These are phyloP conservation scores for Apodemus speciosus DNA, from an alignment of 2,113 vertebrate genomes.

Conservation along the genomic window DNA sequence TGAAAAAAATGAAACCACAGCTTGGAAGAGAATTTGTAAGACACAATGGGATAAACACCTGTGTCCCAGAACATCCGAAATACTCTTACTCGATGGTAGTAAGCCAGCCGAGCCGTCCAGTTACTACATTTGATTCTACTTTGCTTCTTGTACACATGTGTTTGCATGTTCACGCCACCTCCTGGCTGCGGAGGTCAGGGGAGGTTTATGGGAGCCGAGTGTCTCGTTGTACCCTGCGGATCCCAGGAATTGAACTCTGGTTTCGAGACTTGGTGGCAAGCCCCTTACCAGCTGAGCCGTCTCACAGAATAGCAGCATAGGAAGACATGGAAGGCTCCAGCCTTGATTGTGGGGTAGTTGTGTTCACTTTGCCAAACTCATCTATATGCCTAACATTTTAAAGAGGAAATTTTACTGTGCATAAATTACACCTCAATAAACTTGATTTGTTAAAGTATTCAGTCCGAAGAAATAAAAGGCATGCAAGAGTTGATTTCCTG, in stretches of 20 bases:
- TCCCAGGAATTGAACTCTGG: too few relatives aligned
- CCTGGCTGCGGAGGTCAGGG: background rate
- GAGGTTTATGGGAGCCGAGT: background rate
- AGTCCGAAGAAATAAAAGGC: slow-evolving; percentile 2
- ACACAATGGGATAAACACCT: background rate
- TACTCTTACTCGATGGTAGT: background rate
- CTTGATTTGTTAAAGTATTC: slow-evolving; percentile 14
- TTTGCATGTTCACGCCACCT: background rate
- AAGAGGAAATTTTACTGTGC: background rate
- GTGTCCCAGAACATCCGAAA: background rate
- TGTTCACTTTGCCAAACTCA: background rate
- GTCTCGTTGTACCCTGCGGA: background rate
- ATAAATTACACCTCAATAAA: background rate
- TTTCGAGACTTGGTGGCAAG: background rate
- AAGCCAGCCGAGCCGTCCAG: background rate
- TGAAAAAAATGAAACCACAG: slow-evolving; percentile 21
- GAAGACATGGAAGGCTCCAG: background rate
- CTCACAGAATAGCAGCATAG: background rate
- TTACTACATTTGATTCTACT: background rate
- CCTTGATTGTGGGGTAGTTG: background rate
- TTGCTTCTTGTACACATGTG: background rate
- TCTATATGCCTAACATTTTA: background rate
- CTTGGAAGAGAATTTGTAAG: background rate
- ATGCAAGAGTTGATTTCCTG: background rate
- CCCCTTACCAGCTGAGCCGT: background rate